These are phyloP conservation scores for Maconellicoccus hirsutus DNA, from an alignment of 1,140 invertebrate genomes.

Conservation along the genomic window DNA sequence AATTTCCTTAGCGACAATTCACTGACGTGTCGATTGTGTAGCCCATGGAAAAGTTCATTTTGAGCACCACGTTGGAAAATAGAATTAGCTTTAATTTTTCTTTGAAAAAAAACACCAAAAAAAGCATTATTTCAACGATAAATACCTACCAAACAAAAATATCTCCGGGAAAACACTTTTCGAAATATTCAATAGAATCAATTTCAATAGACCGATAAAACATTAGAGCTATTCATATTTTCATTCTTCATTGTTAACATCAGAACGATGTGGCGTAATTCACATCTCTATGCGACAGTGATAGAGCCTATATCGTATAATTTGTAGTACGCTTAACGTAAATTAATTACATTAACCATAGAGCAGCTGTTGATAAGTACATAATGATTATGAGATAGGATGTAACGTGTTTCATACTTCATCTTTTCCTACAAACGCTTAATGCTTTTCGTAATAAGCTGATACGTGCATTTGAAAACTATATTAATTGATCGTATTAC, in stretches of 20 bases:
- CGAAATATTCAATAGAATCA: no score
- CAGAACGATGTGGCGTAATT: not conserved
- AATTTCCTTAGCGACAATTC: no score
- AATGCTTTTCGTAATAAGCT: not conserved
- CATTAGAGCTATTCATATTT: no score
- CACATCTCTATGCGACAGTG: not conserved
- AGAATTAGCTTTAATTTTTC: no score
- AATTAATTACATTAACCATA: conserved; percentile 6
- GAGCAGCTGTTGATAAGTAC: conserved; percentile 2
- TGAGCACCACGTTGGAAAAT: no score
- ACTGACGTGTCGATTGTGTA: no score
- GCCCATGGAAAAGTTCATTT: no score
- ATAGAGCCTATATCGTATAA: not conserved
- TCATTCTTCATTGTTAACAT: not conserved
- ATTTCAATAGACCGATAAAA: no score
- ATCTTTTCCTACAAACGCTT: not conserved
- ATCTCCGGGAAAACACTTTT: no score
- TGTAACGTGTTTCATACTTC: not conserved
- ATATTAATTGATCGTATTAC: not conserved
- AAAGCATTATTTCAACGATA: no score
- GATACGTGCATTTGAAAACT: not conserved
- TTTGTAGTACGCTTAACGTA: not conserved
- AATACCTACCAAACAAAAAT: no score
- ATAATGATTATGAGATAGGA: not conserved
- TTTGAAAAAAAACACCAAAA: no score